Percentiles rank a stretch among this genome's conserved stretches.
These are phyloP conservation scores for Cyphomyrus discorhynchus DNA, from an alignment of 2,113 vertebrate genomes.

Conservation along the genomic window DNA sequence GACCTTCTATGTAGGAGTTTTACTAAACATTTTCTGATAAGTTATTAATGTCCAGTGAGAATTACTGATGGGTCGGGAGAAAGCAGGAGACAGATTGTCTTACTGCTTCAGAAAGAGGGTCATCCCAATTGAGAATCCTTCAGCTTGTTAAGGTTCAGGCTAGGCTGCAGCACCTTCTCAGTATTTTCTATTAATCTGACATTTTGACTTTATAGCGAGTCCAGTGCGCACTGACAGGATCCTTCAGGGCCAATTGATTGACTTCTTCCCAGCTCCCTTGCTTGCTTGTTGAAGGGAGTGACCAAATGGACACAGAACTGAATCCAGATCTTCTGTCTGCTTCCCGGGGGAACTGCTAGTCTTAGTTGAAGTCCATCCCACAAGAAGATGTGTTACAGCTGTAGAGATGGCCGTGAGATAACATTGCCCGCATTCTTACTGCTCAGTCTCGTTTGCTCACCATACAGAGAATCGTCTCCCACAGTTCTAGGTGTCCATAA, in stretches of 20 bases:
- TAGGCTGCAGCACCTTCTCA: no score
- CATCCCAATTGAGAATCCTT: background rate
- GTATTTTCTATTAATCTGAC: background rate
- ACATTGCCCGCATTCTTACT: background rate
- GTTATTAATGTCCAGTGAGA: background rate
- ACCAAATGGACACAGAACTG: no score
- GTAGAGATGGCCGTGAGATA: background rate
- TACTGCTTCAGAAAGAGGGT: background rate
- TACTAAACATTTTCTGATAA: background rate
- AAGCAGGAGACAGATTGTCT: background rate
- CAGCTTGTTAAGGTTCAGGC: no score
- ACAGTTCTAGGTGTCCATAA: background rate
- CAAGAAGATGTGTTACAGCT: background rate
- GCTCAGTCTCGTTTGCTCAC: background rate
- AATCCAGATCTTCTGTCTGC: background rate
- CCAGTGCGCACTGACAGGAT: background rate
- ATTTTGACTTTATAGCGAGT: background rate
- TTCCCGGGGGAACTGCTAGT: background rate
- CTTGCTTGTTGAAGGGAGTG: background rate
- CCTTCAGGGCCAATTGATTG: background rate
- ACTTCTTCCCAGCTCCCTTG: background rate
- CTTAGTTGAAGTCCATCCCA: background rate
- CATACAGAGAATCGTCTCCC: background rate
- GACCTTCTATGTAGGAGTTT: background rate
- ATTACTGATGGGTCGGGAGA: background rate